A percentile compares a stretch with the other conserved stretches of the same genome.
phyloP scores from a whole-genome alignment of 2,797 vertebrate genomes.

The Nasua narica region DNA sequence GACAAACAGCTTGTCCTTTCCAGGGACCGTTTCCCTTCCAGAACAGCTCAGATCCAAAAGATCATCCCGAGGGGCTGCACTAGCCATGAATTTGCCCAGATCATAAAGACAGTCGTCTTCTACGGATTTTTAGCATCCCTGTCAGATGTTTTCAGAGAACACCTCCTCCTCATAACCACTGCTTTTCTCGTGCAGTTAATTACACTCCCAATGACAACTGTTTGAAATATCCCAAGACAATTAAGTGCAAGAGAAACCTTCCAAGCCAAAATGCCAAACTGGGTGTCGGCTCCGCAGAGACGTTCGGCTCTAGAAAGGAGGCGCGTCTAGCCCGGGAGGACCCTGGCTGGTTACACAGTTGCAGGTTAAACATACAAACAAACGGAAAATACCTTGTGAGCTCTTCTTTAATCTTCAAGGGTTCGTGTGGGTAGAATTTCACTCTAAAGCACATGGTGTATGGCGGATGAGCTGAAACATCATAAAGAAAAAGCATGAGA shows the following conservation, averaged over 20 bases:
- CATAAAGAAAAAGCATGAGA: conserved; percentile 83
- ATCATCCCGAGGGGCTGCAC: not conserved
- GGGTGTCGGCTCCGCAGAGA: not conserved
- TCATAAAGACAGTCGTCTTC: not conserved
- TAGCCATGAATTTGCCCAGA: not conserved
- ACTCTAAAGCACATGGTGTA: conserved; percentile 99
- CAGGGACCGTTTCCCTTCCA: not conserved
- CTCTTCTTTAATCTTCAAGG: conserved; percentile 99
- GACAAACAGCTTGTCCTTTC: not conserved
- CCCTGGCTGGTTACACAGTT: not conserved
- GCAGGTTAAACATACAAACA: conserved; percentile 70
- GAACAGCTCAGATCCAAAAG: not conserved
- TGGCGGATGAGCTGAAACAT: conserved; percentile 94
- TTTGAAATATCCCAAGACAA: conserved; percentile 25
- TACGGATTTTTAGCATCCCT: conserved; percentile 58
- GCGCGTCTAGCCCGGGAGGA: rapidly evolving
- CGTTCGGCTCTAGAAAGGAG: not conserved
- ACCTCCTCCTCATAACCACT: not conserved
- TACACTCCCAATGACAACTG: conserved; percentile 44
- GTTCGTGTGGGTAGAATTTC: conserved; percentile 99
- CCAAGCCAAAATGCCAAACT: not conserved
- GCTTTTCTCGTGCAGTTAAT: not conserved
- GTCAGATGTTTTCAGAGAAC: conserved; percentile 50
- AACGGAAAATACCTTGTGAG: conserved; percentile 93
- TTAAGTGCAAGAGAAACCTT: conserved; percentile 40